Base-by-base conservation (phyloP, 2,113 vertebrate genomes). In the Myiozetetes cayanensis region DNA sequence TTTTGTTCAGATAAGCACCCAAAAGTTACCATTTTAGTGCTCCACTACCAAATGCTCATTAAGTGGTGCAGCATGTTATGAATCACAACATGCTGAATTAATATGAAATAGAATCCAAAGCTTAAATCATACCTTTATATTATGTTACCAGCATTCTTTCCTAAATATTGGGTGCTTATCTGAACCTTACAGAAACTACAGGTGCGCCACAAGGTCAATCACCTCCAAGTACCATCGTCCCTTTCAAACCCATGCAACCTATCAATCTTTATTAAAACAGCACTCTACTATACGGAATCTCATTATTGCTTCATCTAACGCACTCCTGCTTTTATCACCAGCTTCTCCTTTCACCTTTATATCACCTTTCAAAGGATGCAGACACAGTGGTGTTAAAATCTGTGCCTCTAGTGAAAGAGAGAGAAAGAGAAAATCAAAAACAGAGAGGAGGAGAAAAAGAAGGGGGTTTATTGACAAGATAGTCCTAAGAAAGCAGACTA, bases 1-100 rank as follows among this genome's bases (percentile, higher is more conserved):
- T 85, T 94, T 59, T 91, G 87, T 90, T 96, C 94, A 97, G 77
- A 96, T 96, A 97, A 96, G 94, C 91, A 96, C 89, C 82, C 93
- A 94, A 86, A 95, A 87, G 22, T 58, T 43, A 89, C 18, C 33
- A 74, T 75, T 86, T 86, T 65, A 94, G 52, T 81, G 67, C 52
- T 97, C 47, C 21, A 33, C 63, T 85, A 89, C 65, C 59, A 91
- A 94, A 90, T 74, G 87, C 90, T 90, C 82, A 80, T 79, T 93
- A 90, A 95, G 85, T 59, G 53, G n/a, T 93, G 86, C 77, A 91
- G 81, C 88, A 92, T 41, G 74, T 76, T 91, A 72, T 14, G 21
- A 87, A 86, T 73, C 81, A 90, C 71, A 94, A 94, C 73, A 91
- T 55, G 70, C 67, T 52, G 21, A 94, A 96, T 91, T 20, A 85